phyloP scores from a whole-genome alignment of 2,888 invertebrate species.

The Crepidodera aurea region DNA sequence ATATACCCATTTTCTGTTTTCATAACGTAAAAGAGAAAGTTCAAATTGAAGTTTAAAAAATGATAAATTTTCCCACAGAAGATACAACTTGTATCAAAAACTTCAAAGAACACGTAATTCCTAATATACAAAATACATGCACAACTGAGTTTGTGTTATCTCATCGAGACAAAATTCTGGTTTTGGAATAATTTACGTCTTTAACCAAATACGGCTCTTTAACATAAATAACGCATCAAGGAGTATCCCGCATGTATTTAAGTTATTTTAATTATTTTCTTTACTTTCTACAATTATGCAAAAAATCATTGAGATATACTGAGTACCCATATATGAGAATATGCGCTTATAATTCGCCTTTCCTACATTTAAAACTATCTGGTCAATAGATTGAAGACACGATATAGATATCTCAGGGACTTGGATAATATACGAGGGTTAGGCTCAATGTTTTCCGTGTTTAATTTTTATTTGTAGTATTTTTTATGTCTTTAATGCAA shows the following conservation, averaged over 20 bases:
- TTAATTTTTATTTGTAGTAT: too few relatives aligned
- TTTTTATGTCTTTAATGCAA: too few relatives aligned
- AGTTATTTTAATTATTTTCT: slow-evolving; percentile 19
- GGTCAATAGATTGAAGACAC: slow-evolving; percentile 28
- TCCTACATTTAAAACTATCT: slow-evolving; percentile 2
- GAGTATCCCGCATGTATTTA: slow-evolving; percentile 1
- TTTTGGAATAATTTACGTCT: slow-evolving; percentile 23
- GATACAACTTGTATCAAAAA: not conserved
- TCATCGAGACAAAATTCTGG: slow-evolving; percentile 13
- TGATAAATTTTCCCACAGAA: not conserved
- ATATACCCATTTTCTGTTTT: too few relatives aligned
- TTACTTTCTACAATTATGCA: slow-evolving; percentile 17
- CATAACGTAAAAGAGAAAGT: too few relatives aligned
- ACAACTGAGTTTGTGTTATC: not conserved
- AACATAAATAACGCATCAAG: slow-evolving; percentile 17
- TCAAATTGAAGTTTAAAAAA: not conserved
- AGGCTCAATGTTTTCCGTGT: too few relatives aligned
- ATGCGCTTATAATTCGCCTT: slow-evolving; percentile 8
- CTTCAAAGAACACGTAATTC: slow-evolving; percentile 1
- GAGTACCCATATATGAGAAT: slow-evolving; percentile 20
- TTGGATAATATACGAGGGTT: slow-evolving; percentile 8
- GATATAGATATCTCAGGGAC: slow-evolving; percentile 28
- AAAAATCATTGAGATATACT: slow-evolving; percentile 19
- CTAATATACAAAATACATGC: not conserved
- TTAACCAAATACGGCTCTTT: slow-evolving; percentile 1